These are phyloP conservation scores for Callipepla squamata DNA, from an alignment of 2,113 vertebrate species.

Conservation along the genomic window DNA sequence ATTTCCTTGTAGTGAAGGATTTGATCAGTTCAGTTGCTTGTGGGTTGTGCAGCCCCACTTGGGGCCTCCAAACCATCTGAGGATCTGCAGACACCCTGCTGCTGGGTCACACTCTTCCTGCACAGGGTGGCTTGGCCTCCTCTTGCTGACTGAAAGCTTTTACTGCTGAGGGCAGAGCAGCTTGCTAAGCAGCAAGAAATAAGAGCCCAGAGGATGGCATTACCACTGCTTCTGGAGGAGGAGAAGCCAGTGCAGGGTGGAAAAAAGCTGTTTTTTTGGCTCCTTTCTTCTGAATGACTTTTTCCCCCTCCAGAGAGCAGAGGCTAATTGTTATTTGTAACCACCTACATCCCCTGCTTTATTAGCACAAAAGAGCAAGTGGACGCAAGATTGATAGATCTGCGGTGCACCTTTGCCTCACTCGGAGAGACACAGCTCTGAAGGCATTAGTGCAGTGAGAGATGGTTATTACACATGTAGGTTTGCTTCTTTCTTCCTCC, in stretches of 20 bases:
- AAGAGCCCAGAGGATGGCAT: not conserved
- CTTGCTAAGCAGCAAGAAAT: not conserved
- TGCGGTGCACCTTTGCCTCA: not conserved
- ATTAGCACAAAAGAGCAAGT: not conserved
- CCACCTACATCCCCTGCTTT: not conserved
- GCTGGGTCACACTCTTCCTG: not conserved
- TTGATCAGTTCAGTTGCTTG: fast-evolving
- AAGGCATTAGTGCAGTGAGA: not conserved
- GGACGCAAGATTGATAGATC: not conserved
- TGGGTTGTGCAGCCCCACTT: not conserved
- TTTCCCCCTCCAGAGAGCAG: not conserved
- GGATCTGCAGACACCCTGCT: not conserved
- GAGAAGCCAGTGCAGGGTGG: not conserved
- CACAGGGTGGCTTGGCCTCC: not conserved
- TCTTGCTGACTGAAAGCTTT: not conserved
- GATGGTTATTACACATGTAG: not conserved
- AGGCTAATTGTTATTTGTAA: not conserved
- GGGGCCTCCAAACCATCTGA: not conserved
- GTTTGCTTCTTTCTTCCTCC: not conserved
- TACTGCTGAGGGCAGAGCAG: not conserved
- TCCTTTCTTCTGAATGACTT: not conserved
- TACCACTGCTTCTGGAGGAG: not conserved
- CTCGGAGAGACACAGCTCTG: fast-evolving
- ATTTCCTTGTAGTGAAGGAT: not conserved
- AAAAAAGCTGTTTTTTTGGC: not conserved